A percentile compares a stretch with the other conserved stretches of the same genome.
Evolutionary conservation across 2,797 vertebrate genomes (phyloP).

Genomic region (Crocidura indochinensis): DNA sequence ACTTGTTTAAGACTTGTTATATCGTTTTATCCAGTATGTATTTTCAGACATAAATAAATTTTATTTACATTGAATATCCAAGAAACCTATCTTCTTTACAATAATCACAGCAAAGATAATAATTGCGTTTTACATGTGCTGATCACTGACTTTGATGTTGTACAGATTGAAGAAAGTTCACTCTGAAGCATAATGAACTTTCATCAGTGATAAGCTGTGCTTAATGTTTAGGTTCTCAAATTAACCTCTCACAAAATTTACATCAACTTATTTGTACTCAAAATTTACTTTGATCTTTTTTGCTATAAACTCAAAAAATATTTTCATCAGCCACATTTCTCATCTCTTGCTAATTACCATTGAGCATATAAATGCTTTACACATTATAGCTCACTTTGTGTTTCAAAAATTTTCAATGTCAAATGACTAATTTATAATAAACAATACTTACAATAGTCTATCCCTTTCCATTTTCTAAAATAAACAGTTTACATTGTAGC

Average conservation of each 20-base stretch:
- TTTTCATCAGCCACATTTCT: constrained; percentile 61
- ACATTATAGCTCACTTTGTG: constrained; percentile 42
- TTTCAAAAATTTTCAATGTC: constrained; percentile 64
- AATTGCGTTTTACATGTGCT: background rate
- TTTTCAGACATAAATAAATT: constrained; percentile 59
- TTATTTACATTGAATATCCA: constrained; percentile 59
- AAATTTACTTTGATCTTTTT: constrained; percentile 66
- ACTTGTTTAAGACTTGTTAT: constrained; percentile 42
- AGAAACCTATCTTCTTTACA: constrained; percentile 46
- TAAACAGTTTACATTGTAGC: background rate
- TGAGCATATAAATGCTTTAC: constrained; percentile 1
- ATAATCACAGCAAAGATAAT: constrained; percentile 38
- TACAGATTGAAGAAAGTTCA: constrained; percentile 23
- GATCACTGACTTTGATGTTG: constrained; percentile 37
- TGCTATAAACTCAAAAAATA: constrained; percentile 45
- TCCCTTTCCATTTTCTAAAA: constrained; percentile 38
- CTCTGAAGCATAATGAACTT: constrained; percentile 25
- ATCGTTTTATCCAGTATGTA: constrained; percentile 42
- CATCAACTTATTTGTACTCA: constrained; percentile 59
- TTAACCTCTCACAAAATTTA: constrained; percentile 66
- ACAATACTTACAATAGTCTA: background rate
- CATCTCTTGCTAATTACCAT: constrained; percentile 48
- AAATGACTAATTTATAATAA: constrained; percentile 27
- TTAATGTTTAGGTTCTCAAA: constrained; percentile 68
- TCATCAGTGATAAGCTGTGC: constrained; percentile 13